Evolutionary conservation across 1,140 invertebrate genomes (phyloP).

Genomic region (Macrobrachium rosenbergii): DNA sequence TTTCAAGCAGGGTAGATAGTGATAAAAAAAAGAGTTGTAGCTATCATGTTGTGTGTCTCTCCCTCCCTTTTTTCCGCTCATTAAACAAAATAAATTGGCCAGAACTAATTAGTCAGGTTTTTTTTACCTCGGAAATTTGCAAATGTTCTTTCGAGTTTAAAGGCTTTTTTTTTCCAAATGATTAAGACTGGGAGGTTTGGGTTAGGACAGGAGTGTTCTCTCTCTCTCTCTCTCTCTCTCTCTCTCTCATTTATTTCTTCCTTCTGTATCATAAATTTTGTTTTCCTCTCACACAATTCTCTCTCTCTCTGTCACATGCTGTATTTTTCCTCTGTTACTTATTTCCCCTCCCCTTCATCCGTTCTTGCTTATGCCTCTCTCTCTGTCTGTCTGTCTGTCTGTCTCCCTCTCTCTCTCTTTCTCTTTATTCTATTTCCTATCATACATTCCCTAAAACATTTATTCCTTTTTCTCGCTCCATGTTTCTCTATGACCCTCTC

Average conservation of each 20-base stretch:
- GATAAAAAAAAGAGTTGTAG: too few relatives aligned
- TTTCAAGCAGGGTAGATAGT: too few relatives aligned
- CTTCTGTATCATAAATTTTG: not conserved
- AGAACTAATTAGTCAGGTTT: too few relatives aligned
- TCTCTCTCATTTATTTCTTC: not conserved
- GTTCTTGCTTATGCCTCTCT: too few relatives aligned
- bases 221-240: not conserved
- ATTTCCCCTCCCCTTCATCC: not conserved
- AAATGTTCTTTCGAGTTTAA: too few relatives aligned
- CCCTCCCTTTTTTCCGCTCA: too few relatives aligned
- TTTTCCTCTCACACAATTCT: not conserved
- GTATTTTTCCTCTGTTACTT: too few relatives aligned
- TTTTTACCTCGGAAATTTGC: too few relatives aligned
- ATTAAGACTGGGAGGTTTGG: not conserved
- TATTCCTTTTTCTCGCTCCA: not conserved
- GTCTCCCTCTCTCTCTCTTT: not conserved
- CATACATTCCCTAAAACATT: not conserved
- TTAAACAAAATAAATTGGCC: too few relatives aligned
- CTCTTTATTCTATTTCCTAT: too few relatives aligned
- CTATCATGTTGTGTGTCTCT: too few relatives aligned
- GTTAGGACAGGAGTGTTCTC: not conserved
- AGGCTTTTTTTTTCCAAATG: too few relatives aligned
- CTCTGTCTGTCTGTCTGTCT: not conserved
- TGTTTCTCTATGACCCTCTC: not conserved
- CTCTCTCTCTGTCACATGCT: not conserved